Evolutionary conservation across 1,140 invertebrate genomes (phyloP), one percentile per base, ranked within the genome.

Genomic region (Solenopsis invicta): DNA sequence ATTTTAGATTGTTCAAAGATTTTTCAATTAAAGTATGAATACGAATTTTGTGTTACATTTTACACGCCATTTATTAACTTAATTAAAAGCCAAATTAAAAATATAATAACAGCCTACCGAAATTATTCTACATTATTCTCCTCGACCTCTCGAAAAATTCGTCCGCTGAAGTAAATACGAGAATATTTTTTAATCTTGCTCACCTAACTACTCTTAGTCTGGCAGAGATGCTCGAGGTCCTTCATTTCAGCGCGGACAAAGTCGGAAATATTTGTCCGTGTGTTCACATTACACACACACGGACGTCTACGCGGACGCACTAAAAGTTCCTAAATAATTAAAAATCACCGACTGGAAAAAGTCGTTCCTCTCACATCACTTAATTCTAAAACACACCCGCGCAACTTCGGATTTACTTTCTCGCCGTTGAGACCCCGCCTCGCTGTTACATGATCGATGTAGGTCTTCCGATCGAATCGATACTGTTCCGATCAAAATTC

Each of bases 131-230:
- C 8, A 59, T 3, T 41, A 59, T 34, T 50, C 18, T 72, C 21
- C 21, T 0, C 8, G 21, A 16, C 3, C 9, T 29, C 5, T 29
- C 1, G 48, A 72, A 82, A 59, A 59, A 45, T 45, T 59, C 21
- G 6, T 59, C 1, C 29, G 6, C 21, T 59, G 34, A 48, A 13
- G 6, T n/a, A 56, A 9, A 41, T 8, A 24, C 1, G 18, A 81
- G 12, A 69, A 37, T 62, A 69, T 59, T 29, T 66, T 87, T 50
- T 66, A n/a, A 87, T 77, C 34, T 41, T 37, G 45, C 88, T 90
- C 54, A 89, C 89, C 77, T 87, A 87, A 89, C 64, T 82, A 34
- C 34, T 24, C 48, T 62, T 24, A 81, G 13, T 8, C 21, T 69
- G n/a, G 0, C 37, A 88, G n/a, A 21, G 16, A 45, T 54, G 34